These are phyloP conservation scores for Lagopus muta DNA, from an alignment of 2,113 vertebrate genomes.

Conservation along the genomic window DNA sequence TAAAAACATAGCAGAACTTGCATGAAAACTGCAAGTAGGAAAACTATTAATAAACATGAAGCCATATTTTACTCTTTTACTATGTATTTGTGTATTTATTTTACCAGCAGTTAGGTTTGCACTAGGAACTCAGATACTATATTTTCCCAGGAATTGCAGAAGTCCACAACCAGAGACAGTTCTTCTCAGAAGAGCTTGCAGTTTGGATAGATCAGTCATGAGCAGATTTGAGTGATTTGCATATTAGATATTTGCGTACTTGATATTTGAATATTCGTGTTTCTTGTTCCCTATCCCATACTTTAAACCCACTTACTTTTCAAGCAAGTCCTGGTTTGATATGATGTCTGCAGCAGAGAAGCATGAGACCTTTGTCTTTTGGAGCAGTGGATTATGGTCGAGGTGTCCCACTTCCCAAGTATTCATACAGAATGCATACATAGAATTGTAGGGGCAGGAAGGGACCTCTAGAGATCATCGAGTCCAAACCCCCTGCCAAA, in stretches of 20 bases:
- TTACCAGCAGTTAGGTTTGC: background rate
- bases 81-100: background rate
- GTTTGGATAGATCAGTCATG: accelerated
- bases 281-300: background rate
- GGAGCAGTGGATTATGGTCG: background rate
- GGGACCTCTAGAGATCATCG: no score
- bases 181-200: background rate
- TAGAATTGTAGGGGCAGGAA: no score
- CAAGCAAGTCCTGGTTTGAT: background rate
- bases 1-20: background rate
- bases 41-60: background rate
- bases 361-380: background rate
- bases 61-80: background rate
- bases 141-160: background rate
- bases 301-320: background rate
- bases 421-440: no score
- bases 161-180: background rate
- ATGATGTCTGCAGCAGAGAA: background rate
- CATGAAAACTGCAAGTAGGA: background rate
- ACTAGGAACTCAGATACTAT: background rate
- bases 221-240: background rate
- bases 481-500: no score
- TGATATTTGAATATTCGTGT: background rate
- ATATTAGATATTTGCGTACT: background rate
- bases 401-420: background rate